phyloP scores from a whole-genome alignment of 2,888 invertebrate species.

The Leptothorax acervorum region DNA sequence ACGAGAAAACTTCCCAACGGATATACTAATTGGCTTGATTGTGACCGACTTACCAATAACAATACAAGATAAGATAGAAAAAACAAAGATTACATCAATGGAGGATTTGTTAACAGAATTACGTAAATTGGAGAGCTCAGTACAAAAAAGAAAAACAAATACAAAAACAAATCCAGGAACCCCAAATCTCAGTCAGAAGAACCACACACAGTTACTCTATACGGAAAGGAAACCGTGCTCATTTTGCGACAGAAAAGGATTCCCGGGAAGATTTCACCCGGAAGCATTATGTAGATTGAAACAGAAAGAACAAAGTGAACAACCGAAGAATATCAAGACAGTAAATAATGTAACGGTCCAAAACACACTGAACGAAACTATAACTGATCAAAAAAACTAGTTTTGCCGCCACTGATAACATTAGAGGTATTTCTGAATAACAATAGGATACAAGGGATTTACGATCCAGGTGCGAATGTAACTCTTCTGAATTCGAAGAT shows the following conservation, averaged over 20 bases:
- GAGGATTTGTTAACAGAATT: not conserved
- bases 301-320: not conserved
- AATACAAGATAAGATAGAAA: not conserved
- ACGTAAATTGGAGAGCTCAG: not conserved
- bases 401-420: conserved; percentile 5
- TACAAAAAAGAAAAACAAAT: not conserved
- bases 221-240: not conserved
- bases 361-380: not conserved
- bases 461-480: conserved; percentile 1
- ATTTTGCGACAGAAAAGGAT: not conserved
- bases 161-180: not conserved
- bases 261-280: not conserved
- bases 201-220: not conserved
- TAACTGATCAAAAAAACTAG: conserved; percentile 12
- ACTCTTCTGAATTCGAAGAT: conserved; percentile 17
- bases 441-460: not conserved
- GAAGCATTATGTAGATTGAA: conserved; percentile 10
- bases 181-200: not conserved
- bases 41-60: conserved; percentile 11
- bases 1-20: not conserved
- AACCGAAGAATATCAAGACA: conserved; percentile 4
- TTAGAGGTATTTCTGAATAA: not conserved
- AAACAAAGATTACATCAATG: not conserved
- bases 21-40: conserved; percentile 3
- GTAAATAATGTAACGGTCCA: not conserved